A percentile compares a stretch with the other conserved stretches of the same genome.
phyloP scores from a whole-genome alignment of 1,140 invertebrate species.

The Thaumatotibia leucotreta region DNA sequence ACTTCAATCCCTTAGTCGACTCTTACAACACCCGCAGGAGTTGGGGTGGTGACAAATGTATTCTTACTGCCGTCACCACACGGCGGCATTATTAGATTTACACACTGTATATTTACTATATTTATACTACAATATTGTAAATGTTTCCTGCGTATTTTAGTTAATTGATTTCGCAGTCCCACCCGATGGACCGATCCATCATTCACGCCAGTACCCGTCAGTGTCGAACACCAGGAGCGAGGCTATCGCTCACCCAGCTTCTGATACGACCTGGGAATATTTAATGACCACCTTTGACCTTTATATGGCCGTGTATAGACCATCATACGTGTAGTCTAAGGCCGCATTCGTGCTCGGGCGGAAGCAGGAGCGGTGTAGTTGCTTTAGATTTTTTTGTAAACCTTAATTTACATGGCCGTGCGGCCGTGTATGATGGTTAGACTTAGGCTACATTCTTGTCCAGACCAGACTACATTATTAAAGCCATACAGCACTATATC shows the following conservation, averaged over 20 bases:
- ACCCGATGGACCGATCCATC: neutral
- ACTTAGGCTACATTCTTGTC: too few relatives aligned
- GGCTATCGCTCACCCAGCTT: conserved; percentile 25
- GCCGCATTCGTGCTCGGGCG: neutral
- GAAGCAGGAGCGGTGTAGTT: neutral
- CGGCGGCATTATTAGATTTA: too few relatives aligned
- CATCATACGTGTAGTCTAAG: neutral
- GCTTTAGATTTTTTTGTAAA: neutral
- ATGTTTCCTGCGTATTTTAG: neutral
- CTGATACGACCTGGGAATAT: conserved; percentile 17
- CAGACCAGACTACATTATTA: too few relatives aligned
- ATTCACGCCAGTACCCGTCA: neutral
- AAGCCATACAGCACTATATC: too few relatives aligned
- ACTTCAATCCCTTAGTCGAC: too few relatives aligned
- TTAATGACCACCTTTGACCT: conserved; percentile 19
- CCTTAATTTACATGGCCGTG: too few relatives aligned
- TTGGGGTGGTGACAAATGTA: too few relatives aligned
- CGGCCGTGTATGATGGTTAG: too few relatives aligned
- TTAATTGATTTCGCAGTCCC: neutral
- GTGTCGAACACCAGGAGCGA: conserved; percentile 23
- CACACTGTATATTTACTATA: too few relatives aligned
- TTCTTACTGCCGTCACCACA: too few relatives aligned
- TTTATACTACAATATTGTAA: too few relatives aligned
- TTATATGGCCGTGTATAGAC: neutral
- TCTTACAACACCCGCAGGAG: too few relatives aligned